Percentiles rank a stretch among this genome's conserved stretches.
These are phyloP conservation scores for Athrips mouffetella DNA, from an alignment of 2,888 invertebrate genomes.

Conservation along the genomic window DNA sequence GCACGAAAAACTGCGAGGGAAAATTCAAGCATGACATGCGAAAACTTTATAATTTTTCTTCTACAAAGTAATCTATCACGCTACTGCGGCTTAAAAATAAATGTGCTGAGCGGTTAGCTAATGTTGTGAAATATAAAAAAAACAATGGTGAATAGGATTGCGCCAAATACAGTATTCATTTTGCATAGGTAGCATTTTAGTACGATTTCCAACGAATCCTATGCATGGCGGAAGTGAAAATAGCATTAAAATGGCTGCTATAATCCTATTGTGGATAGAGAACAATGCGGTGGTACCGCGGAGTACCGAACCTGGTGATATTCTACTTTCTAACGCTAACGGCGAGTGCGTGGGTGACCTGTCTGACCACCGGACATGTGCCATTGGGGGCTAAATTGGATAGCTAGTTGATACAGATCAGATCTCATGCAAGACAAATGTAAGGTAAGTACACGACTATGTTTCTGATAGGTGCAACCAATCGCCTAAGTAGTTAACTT, in stretches of 20 bases:
- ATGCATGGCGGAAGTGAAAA: slow-evolving; percentile 40
- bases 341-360: slow-evolving; percentile 44
- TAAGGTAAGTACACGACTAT: neutral
- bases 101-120: neutral
- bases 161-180: neutral
- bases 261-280: slow-evolving; percentile 48
- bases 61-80: slow-evolving; percentile 1
- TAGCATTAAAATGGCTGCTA: slow-evolving; percentile 32
- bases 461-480: no score
- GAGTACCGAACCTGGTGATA: neutral
- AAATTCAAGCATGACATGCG: slow-evolving; percentile 5
- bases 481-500: no score
- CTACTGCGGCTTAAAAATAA: neutral
- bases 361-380: slow-evolving; percentile 21
- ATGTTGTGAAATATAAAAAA: neutral
- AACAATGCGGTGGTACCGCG: slow-evolving; percentile 38
- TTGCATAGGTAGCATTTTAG: neutral
- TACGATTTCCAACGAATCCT: slow-evolving; percentile 10
- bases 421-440: neutral
- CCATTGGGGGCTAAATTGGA: slow-evolving; percentile 15
- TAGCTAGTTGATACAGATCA: slow-evolving; percentile 14
- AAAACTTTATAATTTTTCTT: slow-evolving; percentile 4
- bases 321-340: slow-evolving; percentile 6
- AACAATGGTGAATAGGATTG: slow-evolving; percentile 5
- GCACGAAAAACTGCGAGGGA: slow-evolving; percentile 1